These are phyloP conservation scores for Lates calcarifer DNA, from an alignment of 2,113 vertebrate genomes.

Conservation along the genomic window DNA sequence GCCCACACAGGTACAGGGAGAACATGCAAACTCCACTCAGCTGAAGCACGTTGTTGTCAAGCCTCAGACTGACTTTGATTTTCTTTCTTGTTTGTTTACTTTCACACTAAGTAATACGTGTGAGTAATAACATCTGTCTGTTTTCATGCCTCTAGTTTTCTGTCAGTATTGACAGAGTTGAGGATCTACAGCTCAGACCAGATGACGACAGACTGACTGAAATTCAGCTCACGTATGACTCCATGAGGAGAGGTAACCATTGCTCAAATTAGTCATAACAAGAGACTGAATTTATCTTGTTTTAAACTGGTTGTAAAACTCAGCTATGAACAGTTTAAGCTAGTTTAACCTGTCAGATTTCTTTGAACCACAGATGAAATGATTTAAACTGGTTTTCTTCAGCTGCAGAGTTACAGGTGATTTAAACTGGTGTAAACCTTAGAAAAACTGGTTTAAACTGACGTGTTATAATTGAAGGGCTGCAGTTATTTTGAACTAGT, in stretches of 20 bases:
- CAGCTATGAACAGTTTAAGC: not conserved
- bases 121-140: no score
- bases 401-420: no score
- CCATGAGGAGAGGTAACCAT: constrained; percentile 87
- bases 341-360: not conserved
- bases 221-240: constrained; percentile 83
- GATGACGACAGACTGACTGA: constrained; percentile 72
- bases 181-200: constrained; percentile 84
- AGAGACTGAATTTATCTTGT: not conserved
- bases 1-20: no score
- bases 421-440: no score
- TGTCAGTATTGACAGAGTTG: constrained; percentile 87
- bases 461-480: no score
- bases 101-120: no score
- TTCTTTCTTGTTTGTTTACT: no score
- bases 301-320: not conserved
- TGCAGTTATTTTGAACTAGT: no score
- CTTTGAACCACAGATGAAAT: not conserved
- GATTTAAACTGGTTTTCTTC: not conserved
- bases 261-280: not conserved
- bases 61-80: no score
- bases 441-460: not conserved
- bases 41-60: no score
- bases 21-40: no score
- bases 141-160: constrained; percentile 89